Conservation (phyloP, 1,140 invertebrate genomes). For the Manduca sexta region DNA sequence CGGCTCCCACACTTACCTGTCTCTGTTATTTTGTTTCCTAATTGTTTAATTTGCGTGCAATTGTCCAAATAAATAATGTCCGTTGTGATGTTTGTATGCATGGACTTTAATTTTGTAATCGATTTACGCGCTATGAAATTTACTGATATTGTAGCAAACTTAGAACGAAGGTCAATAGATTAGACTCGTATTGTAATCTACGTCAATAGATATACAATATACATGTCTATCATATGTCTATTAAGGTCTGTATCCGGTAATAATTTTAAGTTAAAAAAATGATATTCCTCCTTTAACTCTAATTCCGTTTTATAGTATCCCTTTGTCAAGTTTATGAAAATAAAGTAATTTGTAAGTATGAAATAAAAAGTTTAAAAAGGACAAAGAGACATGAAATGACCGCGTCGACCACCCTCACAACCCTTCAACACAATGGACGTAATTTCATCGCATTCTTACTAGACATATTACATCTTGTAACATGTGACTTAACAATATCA, state of each 20-base stretch:
- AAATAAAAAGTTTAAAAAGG: no score
- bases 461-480: conserved; percentile 15
- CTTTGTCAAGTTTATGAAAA: no score
- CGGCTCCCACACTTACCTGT: conserved; percentile 36
- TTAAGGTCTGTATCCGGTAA: background rate
- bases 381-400: no score
- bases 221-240: background rate
- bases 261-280: no score
- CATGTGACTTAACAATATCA: conserved; percentile 21
- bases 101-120: no score
- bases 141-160: no score
- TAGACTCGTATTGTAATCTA: no score
- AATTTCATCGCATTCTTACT: conserved; percentile 24
- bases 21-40: conserved; percentile 46
- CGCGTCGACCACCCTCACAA: conserved; percentile 5
- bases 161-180: no score
- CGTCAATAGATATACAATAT: background rate
- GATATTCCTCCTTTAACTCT: no score
- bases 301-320: no score
- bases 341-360: no score
- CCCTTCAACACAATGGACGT: conserved; percentile 5
- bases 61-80: conserved; percentile 2
- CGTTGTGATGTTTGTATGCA: background rate
- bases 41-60: conserved; percentile 54
- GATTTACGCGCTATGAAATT: no score